phyloP scores from a whole-genome alignment of 23 tunicate genomes.

The Trididemnum clinides region DNA sequence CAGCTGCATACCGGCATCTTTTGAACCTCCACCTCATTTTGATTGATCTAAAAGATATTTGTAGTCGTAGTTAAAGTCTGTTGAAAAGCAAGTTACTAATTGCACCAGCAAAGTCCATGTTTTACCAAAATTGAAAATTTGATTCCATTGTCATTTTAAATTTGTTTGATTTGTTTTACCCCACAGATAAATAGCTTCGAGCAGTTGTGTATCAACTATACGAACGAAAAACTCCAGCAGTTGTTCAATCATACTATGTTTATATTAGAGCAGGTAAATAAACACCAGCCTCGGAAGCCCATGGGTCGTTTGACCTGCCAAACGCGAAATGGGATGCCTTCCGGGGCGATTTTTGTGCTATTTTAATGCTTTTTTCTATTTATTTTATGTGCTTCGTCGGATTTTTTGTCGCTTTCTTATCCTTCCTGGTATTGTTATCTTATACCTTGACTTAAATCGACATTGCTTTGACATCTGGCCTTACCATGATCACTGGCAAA shows the following conservation, averaged over 20 bases:
- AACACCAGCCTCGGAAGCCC: conserved; percentile 12
- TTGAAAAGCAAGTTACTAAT: no score
- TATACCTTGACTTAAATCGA: neutral
- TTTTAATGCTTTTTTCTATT: neutral
- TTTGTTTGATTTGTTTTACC: conserved; percentile 10
- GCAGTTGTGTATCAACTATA: conserved; percentile 99
- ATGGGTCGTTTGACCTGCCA: no score
- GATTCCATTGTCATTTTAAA: no score
- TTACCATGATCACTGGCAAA: neutral
- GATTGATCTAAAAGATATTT: no score
- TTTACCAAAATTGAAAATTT: no score
- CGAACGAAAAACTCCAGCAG: conserved; percentile 99
- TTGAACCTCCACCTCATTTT: no score
- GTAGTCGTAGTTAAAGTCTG: no score
- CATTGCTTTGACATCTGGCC: neutral
- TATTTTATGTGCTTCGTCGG: conserved; percentile 21
- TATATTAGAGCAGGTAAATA: conserved; percentile 96
- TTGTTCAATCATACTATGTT: conserved; percentile 99
- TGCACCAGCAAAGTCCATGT: no score
- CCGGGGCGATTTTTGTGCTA: neutral
- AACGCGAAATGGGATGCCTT: neutral
- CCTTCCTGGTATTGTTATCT: neutral
- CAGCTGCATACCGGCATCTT: no score
- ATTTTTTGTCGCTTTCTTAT: neutral
- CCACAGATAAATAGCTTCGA: conserved; percentile 95